phyloP scores from a whole-genome alignment of 2,888 invertebrate species.

The Hypercompe scribonia region DNA sequence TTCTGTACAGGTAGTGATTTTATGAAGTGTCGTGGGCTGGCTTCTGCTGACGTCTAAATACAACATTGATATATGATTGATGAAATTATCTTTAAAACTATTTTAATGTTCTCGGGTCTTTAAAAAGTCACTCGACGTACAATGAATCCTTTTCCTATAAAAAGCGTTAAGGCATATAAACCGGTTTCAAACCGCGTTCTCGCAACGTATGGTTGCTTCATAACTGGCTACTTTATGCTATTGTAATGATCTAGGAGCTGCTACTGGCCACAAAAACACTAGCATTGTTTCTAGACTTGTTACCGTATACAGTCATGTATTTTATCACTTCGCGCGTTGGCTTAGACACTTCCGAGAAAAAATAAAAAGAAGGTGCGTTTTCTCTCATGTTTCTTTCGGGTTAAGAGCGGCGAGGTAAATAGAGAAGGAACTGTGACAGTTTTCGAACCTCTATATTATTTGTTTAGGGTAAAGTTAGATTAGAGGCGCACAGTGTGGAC shows the following conservation, averaged over 20 bases:
- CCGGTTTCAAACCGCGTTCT: constrained; percentile 75
- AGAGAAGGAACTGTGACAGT: constrained; percentile 52
- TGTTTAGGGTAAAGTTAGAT: constrained; percentile 39
- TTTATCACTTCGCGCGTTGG: constrained; percentile 75
- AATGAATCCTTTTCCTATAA: constrained; percentile 70
- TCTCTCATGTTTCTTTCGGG: constrained; percentile 43
- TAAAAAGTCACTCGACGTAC: constrained; percentile 65
- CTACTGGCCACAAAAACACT: constrained; percentile 75
- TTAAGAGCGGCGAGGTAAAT: constrained; percentile 53
- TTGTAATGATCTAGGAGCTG: constrained; percentile 83
- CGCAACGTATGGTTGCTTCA: constrained; percentile 74
- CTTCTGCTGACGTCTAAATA: constrained; percentile 52
- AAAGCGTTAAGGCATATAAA: constrained; percentile 74
- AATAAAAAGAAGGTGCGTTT: constrained; percentile 50
- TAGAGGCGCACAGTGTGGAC: constrained; percentile 37
- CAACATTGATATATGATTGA: constrained; percentile 41
- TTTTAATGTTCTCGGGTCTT: constrained; percentile 55
- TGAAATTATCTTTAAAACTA: constrained; percentile 48
- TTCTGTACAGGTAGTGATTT: constrained; percentile 61
- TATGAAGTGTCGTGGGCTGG: constrained; percentile 19
- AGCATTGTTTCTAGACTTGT: constrained; percentile 79
- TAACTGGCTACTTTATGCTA: constrained; percentile 84
- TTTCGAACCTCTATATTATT: constrained; percentile 54
- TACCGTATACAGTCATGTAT: constrained; percentile 66
- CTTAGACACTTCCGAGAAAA: constrained; percentile 70